Base-by-base conservation (phyloP, 2,113 vertebrate genomes). In the Rhinogobius similis region DNA sequence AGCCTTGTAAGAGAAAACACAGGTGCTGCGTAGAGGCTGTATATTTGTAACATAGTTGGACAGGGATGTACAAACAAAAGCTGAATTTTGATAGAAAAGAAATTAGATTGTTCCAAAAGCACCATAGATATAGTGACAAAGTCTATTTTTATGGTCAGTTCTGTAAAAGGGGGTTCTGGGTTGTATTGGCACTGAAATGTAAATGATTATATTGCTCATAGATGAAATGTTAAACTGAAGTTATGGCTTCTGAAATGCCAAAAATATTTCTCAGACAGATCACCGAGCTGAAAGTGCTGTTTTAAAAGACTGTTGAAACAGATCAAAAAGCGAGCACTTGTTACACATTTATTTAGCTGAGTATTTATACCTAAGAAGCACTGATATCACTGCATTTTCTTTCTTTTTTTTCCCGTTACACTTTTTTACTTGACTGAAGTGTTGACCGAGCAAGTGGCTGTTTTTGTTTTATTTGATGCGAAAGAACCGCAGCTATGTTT, bases 21-120 rank as follows among this genome's bases (percentile, higher is more conserved):
- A 36, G 36, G 29, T 52, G 50, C 63, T 5, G 43, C 9, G 26
- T 14, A 23, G 24, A 52, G 32, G 14, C 65, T 88, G 79, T 89
- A 90, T 87, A 89, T 87, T 82, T 90, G 87, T 91, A 90, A 64
- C 65, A 81, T 88, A 82, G 70, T 62, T 29, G 4, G 70, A 27
- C 41, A 21, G 8, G 75, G 62, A 70, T 81, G 77, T 79, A 75
- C 61, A 78, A 63, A 61, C 71, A 74, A 68, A 74, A 32, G 1
- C 8, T 62, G 77, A 71, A 62, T 81, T 82, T 82, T 85, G 67
- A 82, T 86, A 79, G 77, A 10, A 64, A 67, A 67, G 23, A 53
- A 36, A 64, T 62, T 62, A 74, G 32, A 53, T 27, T 46, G 4
- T 48, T 63, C 61, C 44, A 21, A 29, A 41, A 77, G 32, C 52